A percentile compares a stretch with the other conserved stretches of the same genome.
phyloP scores from a whole-genome alignment of 2,888 invertebrate genomes.

The Euzophera pinguis region DNA sequence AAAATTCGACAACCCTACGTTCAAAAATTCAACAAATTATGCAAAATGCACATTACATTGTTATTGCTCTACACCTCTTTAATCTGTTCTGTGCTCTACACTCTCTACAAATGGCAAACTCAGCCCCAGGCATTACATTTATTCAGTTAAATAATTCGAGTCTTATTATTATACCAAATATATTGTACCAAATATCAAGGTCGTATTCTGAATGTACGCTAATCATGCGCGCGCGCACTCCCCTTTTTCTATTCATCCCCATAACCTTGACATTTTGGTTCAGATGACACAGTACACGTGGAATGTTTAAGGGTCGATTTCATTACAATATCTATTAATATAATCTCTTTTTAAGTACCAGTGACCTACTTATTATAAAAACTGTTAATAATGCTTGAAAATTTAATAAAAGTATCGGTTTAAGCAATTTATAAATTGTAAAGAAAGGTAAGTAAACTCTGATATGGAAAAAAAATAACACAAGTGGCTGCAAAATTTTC shows the following conservation, averaged over 20 bases:
- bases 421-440: too few species aligned
- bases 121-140: background rate
- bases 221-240: slow-evolving; percentile 32
- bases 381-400: too few species aligned
- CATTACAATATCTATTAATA: background rate
- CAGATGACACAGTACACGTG: slow-evolving; percentile 35
- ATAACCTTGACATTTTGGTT: slow-evolving; percentile 36
- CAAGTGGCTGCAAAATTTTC: background rate
- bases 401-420: too few species aligned
- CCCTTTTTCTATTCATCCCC: slow-evolving; percentile 32
- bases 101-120: background rate
- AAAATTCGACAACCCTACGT: too few species aligned
- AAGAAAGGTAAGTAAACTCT: too few species aligned
- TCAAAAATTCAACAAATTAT: too few species aligned
- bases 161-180: slow-evolving; percentile 3
- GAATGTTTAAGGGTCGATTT: slow-evolving; percentile 32
- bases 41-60: too few species aligned
- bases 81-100: too few species aligned
- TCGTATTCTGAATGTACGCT: slow-evolving; percentile 25
- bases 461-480: too few species aligned
- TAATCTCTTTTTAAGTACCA: background rate
- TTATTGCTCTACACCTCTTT: too few species aligned
- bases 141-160: background rate
- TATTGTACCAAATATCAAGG: slow-evolving; percentile 23
- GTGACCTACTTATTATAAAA: too few species aligned